Conservation (phyloP, 2,888 invertebrate species). For the Eumerus sabulonum region DNA sequence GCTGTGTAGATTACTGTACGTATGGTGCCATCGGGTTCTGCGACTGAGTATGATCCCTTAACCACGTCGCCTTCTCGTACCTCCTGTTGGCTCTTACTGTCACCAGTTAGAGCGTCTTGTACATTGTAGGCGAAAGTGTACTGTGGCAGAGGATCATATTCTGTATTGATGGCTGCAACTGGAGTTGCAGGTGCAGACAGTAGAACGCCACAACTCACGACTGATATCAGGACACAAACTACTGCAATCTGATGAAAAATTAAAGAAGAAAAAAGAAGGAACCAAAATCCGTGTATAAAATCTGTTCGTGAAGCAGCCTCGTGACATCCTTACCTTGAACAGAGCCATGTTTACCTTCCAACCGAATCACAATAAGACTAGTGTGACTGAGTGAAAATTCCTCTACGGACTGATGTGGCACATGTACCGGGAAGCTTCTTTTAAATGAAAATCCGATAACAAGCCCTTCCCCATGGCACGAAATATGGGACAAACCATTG, state of each 20-base stretch:
- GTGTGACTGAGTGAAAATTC: slow-evolving; percentile 23
- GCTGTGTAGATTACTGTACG: slow-evolving; percentile 76
- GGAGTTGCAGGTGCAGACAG: slow-evolving; percentile 66
- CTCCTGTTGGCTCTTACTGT: slow-evolving; percentile 81
- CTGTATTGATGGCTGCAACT: slow-evolving; percentile 72
- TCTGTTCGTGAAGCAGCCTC: too few species aligned
- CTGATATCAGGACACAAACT: slow-evolving; percentile 45
- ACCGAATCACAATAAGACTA: background rate
- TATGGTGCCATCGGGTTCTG: slow-evolving; percentile 75
- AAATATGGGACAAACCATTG: slow-evolving; percentile 47
- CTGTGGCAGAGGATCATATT: slow-evolving; percentile 79
- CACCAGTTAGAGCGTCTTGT: slow-evolving; percentile 84
- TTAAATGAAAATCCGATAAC: slow-evolving; percentile 49
- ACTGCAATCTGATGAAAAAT: slow-evolving; percentile 30
- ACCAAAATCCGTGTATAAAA: background rate
- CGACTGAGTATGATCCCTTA: slow-evolving; percentile 77
- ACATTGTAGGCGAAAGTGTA: slow-evolving; percentile 86
- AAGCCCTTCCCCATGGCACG: slow-evolving; percentile 21
- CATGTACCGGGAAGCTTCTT: slow-evolving; percentile 37
- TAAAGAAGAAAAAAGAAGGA: background rate
- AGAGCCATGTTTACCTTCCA: slow-evolving; percentile 38
- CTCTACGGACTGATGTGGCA: slow-evolving; percentile 36
- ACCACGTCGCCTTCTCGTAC: slow-evolving; percentile 83
- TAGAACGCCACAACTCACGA: slow-evolving; percentile 68
- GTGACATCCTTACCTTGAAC: slow-evolving; percentile 37